Evolutionary conservation across 2,113 vertebrate species (phyloP).

Genomic region (Lamprotornis superbus): DNA sequence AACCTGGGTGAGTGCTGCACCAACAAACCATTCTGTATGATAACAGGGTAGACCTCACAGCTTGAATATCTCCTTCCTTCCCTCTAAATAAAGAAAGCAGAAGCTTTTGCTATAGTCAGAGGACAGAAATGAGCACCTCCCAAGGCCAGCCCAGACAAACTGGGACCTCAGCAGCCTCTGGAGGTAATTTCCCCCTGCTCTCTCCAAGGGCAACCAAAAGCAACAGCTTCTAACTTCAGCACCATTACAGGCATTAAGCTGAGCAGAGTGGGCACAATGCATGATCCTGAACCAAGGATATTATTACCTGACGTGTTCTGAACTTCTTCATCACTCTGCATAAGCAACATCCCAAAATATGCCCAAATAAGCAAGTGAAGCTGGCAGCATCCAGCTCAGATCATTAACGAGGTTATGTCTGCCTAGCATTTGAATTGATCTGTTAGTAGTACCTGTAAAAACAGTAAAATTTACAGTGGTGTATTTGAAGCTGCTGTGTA

Average conservation of each 20-base stretch:
- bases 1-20: background rate
- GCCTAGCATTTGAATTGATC: background rate
- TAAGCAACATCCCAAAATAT: background rate
- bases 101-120: background rate
- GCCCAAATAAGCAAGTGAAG: background rate
- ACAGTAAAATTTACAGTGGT: background rate
- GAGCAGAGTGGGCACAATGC: background rate
- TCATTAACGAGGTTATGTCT: background rate
- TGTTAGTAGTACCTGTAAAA: background rate
- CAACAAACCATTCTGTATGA: background rate
- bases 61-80: background rate
- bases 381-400: background rate
- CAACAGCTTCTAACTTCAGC: background rate
- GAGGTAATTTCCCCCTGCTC: background rate
- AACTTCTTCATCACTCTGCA: background rate
- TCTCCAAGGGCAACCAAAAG: background rate
- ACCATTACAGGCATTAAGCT: rapidly evolving
- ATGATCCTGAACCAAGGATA: background rate
- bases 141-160: background rate
- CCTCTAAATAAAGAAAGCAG: background rate
- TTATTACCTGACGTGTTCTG: background rate
- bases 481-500: background rate
- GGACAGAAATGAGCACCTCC: background rate
- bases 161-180: background rate
- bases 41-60: background rate